Base-by-base conservation (phyloP, 2,113 vertebrate species). In the Plectropomus leopardus region DNA sequence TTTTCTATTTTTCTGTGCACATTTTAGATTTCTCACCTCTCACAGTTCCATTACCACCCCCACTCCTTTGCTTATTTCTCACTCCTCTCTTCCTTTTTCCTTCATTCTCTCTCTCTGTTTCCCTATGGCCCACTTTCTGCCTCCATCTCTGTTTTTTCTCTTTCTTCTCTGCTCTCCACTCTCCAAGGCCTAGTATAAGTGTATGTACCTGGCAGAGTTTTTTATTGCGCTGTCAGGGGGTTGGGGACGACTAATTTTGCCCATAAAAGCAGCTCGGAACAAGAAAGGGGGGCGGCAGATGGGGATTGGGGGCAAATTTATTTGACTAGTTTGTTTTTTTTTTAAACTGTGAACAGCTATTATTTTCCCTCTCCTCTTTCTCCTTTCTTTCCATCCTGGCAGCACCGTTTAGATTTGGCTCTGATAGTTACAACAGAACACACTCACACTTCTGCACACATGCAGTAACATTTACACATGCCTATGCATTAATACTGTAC, bases 221-320 rank as follows among this genome's bases (percentile, higher is more conserved):
- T 94, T 94, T 92, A 94, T 90, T 83, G 77, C 61, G 51, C 90
- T 93, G 92, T 94, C 90, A 83, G 88, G 83, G 84, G 88, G 78
- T 73, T 84, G 87, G 76, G 89, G 83, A 83, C 81, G 79, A 90
- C 86, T 89, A 90, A 91, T 94, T 92, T 91, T 73, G 45, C 57
- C 83, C 78, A 89, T 94, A 92, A 93, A 94, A 92, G 48, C 81
- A 82, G 81, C 82, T 88, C 78, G 34, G 86, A 92, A 90, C 80
- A 88, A 92, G 86, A 89, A 84, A 87, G 86, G 79, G 89, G 66
- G 78, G 81, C 34, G 79, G 86, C 78, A 79, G 76, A 86, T 34
- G 72, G 72, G 82, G 77, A 67, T 58, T 83, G 81, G 75, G 90
- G 70, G 84, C 53, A 82, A 78, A 92, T 91, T 92, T 92, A 92